phyloP scores from a whole-genome alignment of 2,797 vertebrate species.

The Knipowitschia caucasica region DNA sequence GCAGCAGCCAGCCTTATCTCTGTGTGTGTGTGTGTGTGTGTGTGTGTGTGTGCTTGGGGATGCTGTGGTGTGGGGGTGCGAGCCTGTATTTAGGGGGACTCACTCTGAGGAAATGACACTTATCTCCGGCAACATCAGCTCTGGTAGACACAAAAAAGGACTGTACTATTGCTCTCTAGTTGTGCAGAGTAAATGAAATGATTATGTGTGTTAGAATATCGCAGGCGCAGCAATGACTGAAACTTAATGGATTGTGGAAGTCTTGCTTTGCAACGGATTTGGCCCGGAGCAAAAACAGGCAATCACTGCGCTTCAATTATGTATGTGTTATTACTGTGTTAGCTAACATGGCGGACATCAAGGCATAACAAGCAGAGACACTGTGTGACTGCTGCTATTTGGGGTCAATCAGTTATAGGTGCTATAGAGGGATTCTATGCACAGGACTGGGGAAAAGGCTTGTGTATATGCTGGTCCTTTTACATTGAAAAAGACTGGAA shows the following conservation, averaged over 20 bases:
- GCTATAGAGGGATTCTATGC: no score
- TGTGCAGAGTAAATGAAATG: neutral
- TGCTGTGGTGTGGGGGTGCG: conserved; percentile 32
- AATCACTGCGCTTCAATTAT: neutral
- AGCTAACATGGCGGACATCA: neutral
- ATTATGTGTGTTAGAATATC: neutral
- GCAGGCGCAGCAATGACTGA: neutral
- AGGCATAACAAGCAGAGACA: neutral
- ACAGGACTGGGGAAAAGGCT: no score
- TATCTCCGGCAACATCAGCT: conserved; percentile 60
- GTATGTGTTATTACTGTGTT: neutral
- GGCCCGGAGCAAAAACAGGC: neutral
- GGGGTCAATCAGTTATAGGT: neutral
- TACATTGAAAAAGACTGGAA: no score
- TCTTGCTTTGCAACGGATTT: neutral
- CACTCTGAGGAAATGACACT: conserved; percentile 59
- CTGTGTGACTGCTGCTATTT: neutral
- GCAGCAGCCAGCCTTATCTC: conserved; percentile 73
- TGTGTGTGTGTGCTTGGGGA: conserved; percentile 40
- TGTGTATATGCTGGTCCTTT: no score
- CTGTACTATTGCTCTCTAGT: neutral
- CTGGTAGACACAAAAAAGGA: conserved; percentile 23
- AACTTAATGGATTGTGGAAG: neutral
- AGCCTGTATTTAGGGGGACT: conserved; percentile 45
- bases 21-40: conserved; percentile 36